These are phyloP conservation scores for Rhorus exstirpatorius DNA, from an alignment of 2,888 invertebrate species.

Conservation along the genomic window DNA sequence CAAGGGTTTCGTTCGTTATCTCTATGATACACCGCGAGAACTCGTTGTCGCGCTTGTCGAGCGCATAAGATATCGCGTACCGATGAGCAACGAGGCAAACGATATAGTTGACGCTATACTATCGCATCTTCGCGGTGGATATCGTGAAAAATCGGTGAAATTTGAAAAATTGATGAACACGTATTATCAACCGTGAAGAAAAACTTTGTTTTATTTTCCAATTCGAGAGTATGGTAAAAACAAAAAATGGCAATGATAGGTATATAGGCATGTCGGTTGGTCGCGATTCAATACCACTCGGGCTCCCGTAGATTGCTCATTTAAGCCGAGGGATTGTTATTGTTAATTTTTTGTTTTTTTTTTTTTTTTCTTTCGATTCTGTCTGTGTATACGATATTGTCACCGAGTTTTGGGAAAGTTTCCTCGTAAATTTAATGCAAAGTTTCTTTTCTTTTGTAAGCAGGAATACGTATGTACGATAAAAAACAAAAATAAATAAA, in stretches of 20 bases:
- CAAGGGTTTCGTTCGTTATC: conserved; percentile 71
- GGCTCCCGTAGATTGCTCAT: too few species aligned
- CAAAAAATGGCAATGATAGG: too few species aligned
- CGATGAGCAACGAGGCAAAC: conserved; percentile 54
- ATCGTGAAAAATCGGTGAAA: background rate
- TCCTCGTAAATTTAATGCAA: background rate
- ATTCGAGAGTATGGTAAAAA: too few species aligned
- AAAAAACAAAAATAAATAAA: too few species aligned
- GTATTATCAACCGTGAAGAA: too few species aligned
- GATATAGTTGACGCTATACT: conserved; percentile 30
- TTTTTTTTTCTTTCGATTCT: background rate
- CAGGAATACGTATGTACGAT: too few species aligned
- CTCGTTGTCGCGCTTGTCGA: conserved; percentile 67
- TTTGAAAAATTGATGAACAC: background rate
- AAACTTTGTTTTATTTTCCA: too few species aligned
- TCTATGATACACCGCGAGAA: conserved; percentile 67
- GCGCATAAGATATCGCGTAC: conserved; percentile 66
- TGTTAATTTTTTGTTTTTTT: background rate
- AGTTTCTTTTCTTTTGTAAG: too few species aligned
- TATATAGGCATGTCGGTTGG: too few species aligned
- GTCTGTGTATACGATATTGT: background rate
- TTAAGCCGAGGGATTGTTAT: background rate
- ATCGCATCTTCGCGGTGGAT: background rate
- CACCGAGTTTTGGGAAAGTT: too few species aligned
- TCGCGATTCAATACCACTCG: too few species aligned